These are phyloP conservation scores for Elysia chlorotica DNA, from an alignment of 1,140 invertebrate genomes.

Conservation along the genomic window DNA sequence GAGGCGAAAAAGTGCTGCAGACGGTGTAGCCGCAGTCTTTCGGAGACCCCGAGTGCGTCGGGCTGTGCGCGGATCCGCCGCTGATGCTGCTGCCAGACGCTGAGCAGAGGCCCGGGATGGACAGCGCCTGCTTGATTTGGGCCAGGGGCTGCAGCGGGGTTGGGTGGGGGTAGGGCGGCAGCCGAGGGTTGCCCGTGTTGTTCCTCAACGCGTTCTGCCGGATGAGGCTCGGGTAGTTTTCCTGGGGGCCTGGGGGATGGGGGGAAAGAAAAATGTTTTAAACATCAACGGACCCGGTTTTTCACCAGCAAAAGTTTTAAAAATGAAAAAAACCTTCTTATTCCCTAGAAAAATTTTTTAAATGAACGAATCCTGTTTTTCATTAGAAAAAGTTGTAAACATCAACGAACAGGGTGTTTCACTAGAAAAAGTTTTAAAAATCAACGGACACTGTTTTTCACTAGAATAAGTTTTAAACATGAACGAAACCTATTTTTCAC, in stretches of 20 bases:
- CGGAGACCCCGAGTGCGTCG: conserved; percentile 65
- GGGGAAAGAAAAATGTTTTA: conserved; percentile 6
- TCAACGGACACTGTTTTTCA: too few relatives aligned
- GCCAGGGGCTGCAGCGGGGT: conserved; percentile 78
- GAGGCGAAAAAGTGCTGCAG: conserved; percentile 77
- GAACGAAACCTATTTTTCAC: too few relatives aligned
- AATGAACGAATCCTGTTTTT: too few relatives aligned
- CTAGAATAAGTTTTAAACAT: too few relatives aligned
- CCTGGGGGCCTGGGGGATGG: conserved; percentile 29
- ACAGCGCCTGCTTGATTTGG: conserved; percentile 78
- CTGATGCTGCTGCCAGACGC: conserved; percentile 4
- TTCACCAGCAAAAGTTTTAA: too few relatives aligned
- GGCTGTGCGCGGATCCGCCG: conserved; percentile 35
- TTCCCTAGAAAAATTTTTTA: too few relatives aligned
- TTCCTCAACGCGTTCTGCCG: conserved; percentile 70
- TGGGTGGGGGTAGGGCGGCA: conserved; percentile 87
- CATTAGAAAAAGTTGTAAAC: too few relatives aligned
- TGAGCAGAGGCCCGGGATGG: conserved; percentile 46
- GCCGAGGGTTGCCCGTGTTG: conserved; percentile 72
- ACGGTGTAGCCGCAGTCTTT: conserved; percentile 67
- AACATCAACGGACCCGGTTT: too few relatives aligned
- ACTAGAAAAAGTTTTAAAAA: too few relatives aligned
- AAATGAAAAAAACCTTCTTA: too few relatives aligned
- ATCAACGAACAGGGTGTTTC: too few relatives aligned
- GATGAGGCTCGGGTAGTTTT: conserved; percentile 69